A percentile compares a stretch with the other conserved stretches of the same genome.
These are phyloP conservation scores for Strix occidentalis DNA, from an alignment of 2,797 vertebrate genomes.

Conservation along the genomic window DNA sequence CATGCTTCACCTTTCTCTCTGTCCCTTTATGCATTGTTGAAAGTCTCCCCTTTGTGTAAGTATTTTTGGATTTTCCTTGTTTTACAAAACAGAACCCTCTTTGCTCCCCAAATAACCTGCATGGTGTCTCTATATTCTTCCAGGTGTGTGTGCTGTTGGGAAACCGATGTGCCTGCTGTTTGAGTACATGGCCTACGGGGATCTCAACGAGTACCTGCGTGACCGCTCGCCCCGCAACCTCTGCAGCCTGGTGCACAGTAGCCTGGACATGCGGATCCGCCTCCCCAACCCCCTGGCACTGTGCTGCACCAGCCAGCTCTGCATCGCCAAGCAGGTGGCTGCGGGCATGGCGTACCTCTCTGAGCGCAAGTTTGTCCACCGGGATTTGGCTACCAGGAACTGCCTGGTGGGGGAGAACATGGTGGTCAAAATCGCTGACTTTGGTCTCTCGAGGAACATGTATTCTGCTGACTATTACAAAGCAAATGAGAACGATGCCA, in stretches of 20 bases:
- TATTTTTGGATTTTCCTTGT: neutral
- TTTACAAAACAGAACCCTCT: neutral
- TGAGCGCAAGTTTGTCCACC: slow-evolving; percentile 96
- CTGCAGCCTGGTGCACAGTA: slow-evolving; percentile 76
- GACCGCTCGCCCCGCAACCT: slow-evolving; percentile 82
- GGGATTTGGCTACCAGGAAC: slow-evolving; percentile 96
- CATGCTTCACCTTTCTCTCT: neutral
- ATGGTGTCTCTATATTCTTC: neutral
- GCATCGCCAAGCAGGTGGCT: slow-evolving; percentile 91
- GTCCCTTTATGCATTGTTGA: neutral
- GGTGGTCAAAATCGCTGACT: slow-evolving; percentile 97
- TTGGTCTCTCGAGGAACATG: slow-evolving; percentile 96
- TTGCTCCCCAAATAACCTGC: neutral
- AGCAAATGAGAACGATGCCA: slow-evolving; percentile 95
- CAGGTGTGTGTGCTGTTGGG: slow-evolving; percentile 97
- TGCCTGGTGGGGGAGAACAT: slow-evolving; percentile 93
- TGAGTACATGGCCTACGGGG: slow-evolving; percentile 96
- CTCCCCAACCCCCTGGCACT: slow-evolving; percentile 77
- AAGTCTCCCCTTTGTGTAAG: neutral
- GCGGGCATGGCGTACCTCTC: slow-evolving; percentile 97
- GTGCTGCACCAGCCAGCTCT: slow-evolving; percentile 86
- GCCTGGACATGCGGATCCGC: slow-evolving; percentile 71
- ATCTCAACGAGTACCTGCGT: slow-evolving; percentile 94
- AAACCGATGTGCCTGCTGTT: slow-evolving; percentile 99
- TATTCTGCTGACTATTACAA: slow-evolving; percentile 99